phyloP scores from a whole-genome alignment of 2,888 invertebrate species.

The Acleris sparsana region DNA sequence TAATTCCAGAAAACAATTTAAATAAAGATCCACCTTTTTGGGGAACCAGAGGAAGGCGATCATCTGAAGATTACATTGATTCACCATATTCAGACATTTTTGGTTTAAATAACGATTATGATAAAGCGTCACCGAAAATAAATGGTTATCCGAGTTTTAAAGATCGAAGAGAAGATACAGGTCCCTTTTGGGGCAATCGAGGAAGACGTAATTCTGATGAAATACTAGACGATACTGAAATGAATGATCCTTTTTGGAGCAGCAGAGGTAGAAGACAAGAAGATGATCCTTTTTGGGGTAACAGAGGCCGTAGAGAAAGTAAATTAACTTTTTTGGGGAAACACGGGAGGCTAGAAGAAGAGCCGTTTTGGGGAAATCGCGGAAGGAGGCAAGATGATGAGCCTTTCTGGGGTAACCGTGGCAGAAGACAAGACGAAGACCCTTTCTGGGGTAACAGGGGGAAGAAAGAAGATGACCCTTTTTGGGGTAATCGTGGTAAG shows the following conservation, averaged over 20 bases:
- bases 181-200: constrained; percentile 63
- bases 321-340: constrained; percentile 36
- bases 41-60: constrained; percentile 67
- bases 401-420: constrained; percentile 77
- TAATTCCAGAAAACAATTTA: constrained; percentile 38
- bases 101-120: constrained; percentile 11
- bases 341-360: too few species aligned
- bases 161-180: constrained; percentile 48
- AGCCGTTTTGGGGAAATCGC: constrained; percentile 50
- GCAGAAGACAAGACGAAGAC: constrained; percentile 54
- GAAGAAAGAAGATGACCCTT: constrained; percentile 59
- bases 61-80: constrained; percentile 50
- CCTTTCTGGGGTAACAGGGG: constrained; percentile 82
- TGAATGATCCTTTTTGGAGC: constrained; percentile 44
- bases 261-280: constrained; percentile 53
- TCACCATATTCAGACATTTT: constrained; percentile 41
- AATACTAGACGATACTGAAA: constrained; percentile 30
- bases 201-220: constrained; percentile 55
- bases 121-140: constrained; percentile 4
- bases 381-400: constrained; percentile 47
- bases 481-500: constrained; percentile 61
- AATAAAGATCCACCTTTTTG: constrained; percentile 67
- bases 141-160: constrained; percentile 21
- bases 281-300: constrained; percentile 50
- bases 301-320: constrained; percentile 49